Base-by-base conservation (phyloP, 2,888 invertebrate genomes). In the Scotopteryx bipunctaria region DNA sequence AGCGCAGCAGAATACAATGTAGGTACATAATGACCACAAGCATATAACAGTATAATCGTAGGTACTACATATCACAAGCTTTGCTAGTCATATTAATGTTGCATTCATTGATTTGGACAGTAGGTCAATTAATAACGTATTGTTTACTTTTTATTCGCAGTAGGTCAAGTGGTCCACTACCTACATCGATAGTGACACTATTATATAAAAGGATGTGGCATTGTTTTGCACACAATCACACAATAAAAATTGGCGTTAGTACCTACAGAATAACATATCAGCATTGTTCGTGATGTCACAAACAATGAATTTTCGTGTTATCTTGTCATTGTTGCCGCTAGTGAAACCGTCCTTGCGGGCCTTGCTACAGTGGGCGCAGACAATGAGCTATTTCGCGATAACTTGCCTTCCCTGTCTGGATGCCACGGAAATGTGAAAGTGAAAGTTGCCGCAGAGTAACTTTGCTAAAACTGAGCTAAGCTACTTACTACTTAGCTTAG, bases 261-360 rank as follows among this genome's bases (percentile, higher is more conserved):
- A 25, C 15, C 11, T 19, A 36, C 27, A 42, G 14, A 48, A 52
- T 31, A 45, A 40, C 42, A 59, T 51, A 53, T 57, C 41, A 49
- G 16, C 64, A 76, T 76, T 78, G 78, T 78, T 70, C 69, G 73
- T 76, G 68, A 77, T 73, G 75, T 73, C 74, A 77, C 60, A 48
- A 36, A 55, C 48, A 71, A 64, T 64, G 66, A 62, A 73, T 68
- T 69, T 68, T 70, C 69, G 57, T 59, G 64, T 66, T 70, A 69
- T 71, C 67, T 66, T 67, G 65, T 63, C 65, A 59, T 61, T 58
- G 56, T 70, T 70, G 69, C 73, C 50, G 66, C 66, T 63, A 71
- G 83, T 78, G 86, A 85, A 86, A 84, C 80, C 81, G 83, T 84
- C 83, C 84, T 84, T 86, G 81, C 61, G 55, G 67, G 63, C 69